phyloP scores from a whole-genome alignment of 37 sponge, comb jelly and placozoan genomes.

The Spongilla lacustris region DNA sequence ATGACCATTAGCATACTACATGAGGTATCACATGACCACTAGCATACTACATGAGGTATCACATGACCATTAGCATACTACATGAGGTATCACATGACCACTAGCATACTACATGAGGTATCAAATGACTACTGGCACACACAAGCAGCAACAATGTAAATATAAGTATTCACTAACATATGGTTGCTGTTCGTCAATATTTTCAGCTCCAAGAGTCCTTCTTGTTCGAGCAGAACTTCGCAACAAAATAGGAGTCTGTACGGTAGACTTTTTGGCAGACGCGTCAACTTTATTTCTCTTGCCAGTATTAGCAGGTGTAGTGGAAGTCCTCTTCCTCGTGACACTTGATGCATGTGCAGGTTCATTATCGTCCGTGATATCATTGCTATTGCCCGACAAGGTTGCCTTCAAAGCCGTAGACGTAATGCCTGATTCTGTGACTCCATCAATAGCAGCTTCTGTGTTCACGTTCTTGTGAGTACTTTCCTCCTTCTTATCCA shows the following conservation, averaged over 20 bases:
- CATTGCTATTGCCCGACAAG: neutral
- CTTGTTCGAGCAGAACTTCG: neutral
- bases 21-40: too few relatives aligned
- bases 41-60: too few relatives aligned
- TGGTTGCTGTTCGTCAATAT: neutral
- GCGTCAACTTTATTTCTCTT: neutral
- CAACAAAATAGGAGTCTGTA: neutral
- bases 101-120: too few relatives aligned
- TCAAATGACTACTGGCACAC: too few relatives aligned
- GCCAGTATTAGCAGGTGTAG: neutral
- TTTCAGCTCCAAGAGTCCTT: neutral
- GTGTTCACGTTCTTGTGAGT: neutral
- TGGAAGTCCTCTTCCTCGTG: neutral
- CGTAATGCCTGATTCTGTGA: neutral
- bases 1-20: too few relatives aligned
- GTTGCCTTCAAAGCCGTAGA: neutral
- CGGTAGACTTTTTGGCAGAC: neutral
- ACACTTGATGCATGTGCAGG: neutral
- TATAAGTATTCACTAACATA: neutral
- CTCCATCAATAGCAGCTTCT: neutral
- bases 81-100: too few relatives aligned
- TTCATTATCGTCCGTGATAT: neutral
- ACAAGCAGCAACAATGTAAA: too few relatives aligned
- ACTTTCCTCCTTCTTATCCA: neutral
- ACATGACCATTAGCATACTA: too few relatives aligned